Evolutionary conservation across 2,113 vertebrate species (phyloP).

Genomic region (Paratilapia polleni): DNA sequence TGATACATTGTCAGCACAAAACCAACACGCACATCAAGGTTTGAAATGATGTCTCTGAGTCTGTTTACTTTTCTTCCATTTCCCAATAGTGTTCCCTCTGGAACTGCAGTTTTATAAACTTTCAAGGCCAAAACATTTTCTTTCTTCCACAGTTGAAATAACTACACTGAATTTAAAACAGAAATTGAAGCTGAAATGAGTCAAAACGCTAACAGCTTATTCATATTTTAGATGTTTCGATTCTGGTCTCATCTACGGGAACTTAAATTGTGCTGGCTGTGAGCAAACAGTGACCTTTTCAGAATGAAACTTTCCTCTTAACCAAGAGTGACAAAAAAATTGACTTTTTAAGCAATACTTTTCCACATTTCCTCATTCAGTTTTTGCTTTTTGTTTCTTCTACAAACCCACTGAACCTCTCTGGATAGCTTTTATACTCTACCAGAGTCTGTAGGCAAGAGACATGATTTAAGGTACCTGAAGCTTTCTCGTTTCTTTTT

Average conservation of each 20-base stretch:
- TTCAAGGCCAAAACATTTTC: background rate
- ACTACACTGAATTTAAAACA: background rate
- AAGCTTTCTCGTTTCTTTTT: fast-evolving
- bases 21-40: background rate
- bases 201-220: background rate
- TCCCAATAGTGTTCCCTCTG: background rate
- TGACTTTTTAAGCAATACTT: background rate
- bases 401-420: fast-evolving
- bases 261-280: background rate
- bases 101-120: fast-evolving
- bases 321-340: background rate
- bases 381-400: background rate
- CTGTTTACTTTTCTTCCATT: background rate
- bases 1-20: background rate
- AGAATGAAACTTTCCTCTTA: background rate
- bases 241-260: background rate
- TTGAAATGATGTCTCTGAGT: background rate
- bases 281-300: fast-evolving
- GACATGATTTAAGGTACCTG: background rate
- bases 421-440: background rate
- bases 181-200: background rate
- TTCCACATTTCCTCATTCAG: background rate
- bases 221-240: background rate
- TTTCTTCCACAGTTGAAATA: background rate
- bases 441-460: background rate